Conservation (phyloP, 2,797 vertebrate species). For the Rousettus madagascariensis region DNA sequence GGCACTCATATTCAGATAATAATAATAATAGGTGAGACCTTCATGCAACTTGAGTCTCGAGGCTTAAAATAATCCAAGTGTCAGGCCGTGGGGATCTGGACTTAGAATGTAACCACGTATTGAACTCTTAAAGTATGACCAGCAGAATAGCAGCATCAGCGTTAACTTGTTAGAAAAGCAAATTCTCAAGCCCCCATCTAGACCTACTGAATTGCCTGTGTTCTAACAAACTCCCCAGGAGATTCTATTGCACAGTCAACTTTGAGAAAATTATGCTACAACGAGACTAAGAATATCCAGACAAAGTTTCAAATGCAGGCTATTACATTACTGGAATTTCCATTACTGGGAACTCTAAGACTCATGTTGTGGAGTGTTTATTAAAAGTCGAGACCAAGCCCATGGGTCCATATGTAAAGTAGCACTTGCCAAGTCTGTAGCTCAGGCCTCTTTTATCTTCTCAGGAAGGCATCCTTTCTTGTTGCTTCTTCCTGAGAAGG, state of each 20-base stretch:
- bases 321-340: neutral
- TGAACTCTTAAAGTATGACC: neutral
- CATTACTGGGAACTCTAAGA: neutral
- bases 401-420: accelerated
- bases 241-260: neutral
- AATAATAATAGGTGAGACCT: neutral
- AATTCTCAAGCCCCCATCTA: neutral
- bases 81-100: neutral
- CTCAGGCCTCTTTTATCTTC: neutral
- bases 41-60: neutral
- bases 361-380: neutral
- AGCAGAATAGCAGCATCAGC: neutral
- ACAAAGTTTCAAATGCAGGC: neutral
- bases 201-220: neutral
- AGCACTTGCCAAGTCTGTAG: neutral
- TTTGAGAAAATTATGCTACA: neutral
- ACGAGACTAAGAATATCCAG: neutral
- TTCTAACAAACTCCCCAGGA: neutral
- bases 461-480: neutral
- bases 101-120: neutral
- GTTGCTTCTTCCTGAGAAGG: neutral
- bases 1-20: neutral
- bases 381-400: neutral
- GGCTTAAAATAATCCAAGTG: neutral
- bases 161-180: neutral